Conservation (phyloP, 1,140 invertebrate genomes). For the Calliphora vicina region DNA sequence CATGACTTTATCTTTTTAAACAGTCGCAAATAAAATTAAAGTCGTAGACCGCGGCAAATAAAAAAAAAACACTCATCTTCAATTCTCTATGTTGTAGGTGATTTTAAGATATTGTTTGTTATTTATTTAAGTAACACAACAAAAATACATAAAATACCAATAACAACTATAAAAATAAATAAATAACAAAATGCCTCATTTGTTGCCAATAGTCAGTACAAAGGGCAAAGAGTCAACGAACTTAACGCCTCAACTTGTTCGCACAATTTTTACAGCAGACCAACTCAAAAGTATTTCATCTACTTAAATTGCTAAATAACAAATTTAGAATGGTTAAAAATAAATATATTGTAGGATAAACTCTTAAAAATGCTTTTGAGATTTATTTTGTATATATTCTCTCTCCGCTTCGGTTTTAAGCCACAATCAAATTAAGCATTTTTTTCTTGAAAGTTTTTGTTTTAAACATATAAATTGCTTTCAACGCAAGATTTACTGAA, state of each 20-base stretch:
- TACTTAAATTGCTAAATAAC: too few relatives aligned
- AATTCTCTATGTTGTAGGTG: background rate
- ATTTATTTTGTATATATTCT: background rate
- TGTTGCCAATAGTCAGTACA: background rate
- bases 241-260: too few relatives aligned
- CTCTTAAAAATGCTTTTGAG: background rate
- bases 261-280: too few relatives aligned
- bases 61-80: background rate
- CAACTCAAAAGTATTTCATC: too few relatives aligned
- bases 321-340: background rate
- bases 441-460: background rate
- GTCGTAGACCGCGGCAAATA: background rate
- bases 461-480: background rate
- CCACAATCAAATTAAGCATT: slow-evolving; percentile 6
- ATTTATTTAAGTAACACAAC: background rate
- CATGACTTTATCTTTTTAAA: background rate
- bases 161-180: background rate
- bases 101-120: background rate
- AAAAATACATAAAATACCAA: background rate
- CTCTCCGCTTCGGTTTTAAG: background rate
- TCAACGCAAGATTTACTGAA: background rate
- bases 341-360: background rate
- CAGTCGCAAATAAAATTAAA: background rate
- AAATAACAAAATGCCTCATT: background rate
- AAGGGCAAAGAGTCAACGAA: too few relatives aligned